Evolutionary conservation across 2,113 vertebrate genomes (phyloP), one percentile per base, ranked within the genome.

Genomic region (Protobothrops flavoviridis): DNA sequence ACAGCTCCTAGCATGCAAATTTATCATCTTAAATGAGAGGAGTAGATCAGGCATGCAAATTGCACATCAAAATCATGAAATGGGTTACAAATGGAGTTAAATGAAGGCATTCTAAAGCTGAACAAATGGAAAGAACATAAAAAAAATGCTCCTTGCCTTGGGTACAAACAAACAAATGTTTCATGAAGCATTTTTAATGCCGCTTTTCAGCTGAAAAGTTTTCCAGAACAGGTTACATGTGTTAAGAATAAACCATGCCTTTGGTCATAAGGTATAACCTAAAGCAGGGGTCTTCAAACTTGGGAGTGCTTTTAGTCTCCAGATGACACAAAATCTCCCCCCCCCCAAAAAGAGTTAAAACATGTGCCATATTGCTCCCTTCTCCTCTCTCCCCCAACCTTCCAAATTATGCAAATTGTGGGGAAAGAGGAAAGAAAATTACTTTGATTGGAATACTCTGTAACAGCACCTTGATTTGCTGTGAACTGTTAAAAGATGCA

Each of bases 401-500:
- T 39, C 69, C 15, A 81, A 53, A 91, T 7, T 21, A 53, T 8
- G 3, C 48, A 39, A 88, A 11, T 20, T 45, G 33, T 52, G 87
- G 39, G 43, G 2, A 29, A 90, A 93, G 33, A 91, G 33, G 53
- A 85, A 61, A 91, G 1, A 94, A 94, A 24, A 3, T 0, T n/a
- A 52, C 20, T 53, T 56, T 55, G 4, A 50, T 95, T 85, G 33
- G 39, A 59, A 20, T 94, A 10, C 12, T 53, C 8, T 0, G 0
- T 0, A 4, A 48, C n/a, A 23, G 50, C 52, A 45, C 21, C 92
- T 92, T 61, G 23, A 5, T 94, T 93, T 94, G 9, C 17, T 90
- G 94, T 87, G 91, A 92, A 53, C 26, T 61, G 59, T 87, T 64
- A 81, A 81, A 92, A 93, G 33, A n/a, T 56, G 13, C 5, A 57